Evolutionary conservation across 2,797 vertebrate species (phyloP).

Genomic region (Lacerta agilis): DNA sequence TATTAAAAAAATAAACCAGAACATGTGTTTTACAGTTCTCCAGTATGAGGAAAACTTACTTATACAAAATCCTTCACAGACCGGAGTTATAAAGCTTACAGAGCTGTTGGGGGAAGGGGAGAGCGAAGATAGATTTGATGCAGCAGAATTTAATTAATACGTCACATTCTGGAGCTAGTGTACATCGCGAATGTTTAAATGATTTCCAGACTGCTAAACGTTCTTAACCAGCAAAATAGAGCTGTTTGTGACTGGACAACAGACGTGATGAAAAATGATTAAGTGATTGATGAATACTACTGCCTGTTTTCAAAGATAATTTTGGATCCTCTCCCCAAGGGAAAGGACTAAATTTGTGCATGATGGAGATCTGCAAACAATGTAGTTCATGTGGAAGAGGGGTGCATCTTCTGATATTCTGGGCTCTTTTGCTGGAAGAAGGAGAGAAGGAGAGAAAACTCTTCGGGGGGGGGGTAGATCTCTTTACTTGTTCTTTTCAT

Average conservation of each 20-base stretch:
- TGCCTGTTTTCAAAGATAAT: background rate
- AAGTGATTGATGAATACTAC: background rate
- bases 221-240: constrained; percentile 4
- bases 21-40: constrained; percentile 26
- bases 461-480: too few relatives aligned
- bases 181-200: constrained; percentile 50
- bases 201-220: constrained; percentile 42
- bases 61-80: constrained; percentile 16
- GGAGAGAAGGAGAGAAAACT: too few relatives aligned
- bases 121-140: constrained; percentile 16
- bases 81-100: background rate
- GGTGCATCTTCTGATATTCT: background rate
- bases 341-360: background rate
- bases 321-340: background rate
- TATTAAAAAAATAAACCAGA: background rate
- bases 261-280: constrained; percentile 20
- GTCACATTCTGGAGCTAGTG: constrained; percentile 34
- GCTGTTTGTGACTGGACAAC: background rate
- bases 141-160: constrained; percentile 45
- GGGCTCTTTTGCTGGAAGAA: too few relatives aligned
- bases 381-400: background rate
- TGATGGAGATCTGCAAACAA: background rate
- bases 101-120: background rate
- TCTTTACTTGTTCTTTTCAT: too few relatives aligned
- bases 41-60: background rate